Evolutionary conservation across 37 sponge, comb jelly and placozoan species (phyloP), one percentile per base, ranked within the genome.

Genomic region (Petrosia ficiformis): DNA sequence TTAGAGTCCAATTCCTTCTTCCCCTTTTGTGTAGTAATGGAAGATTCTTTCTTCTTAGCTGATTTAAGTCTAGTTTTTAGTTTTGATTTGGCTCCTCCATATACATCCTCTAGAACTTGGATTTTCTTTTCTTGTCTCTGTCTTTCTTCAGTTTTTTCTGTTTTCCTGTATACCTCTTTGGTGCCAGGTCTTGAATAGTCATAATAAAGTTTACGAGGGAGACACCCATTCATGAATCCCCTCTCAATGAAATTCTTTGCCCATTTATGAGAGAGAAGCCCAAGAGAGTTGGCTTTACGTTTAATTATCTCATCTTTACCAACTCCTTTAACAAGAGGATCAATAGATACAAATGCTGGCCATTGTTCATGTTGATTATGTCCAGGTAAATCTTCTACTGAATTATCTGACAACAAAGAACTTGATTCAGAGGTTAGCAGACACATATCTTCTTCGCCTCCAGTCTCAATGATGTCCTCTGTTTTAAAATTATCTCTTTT

Each of bases 201-300:
- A n/a, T 61, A n/a, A 29, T 61, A 61, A 26, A 61, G 14, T 8
- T 61, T 11, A n/a, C 28, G 63, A 26, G 63, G 26, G 11, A 61
- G 14, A n/a, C 28, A 6, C 28, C 63, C 63, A 61, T 11, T 61
- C 14, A 61, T 8, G 28, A 61, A 61, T 29, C 63, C 63, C n/a
- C 63, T 61, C 63, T 61, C 63, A 8, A 61, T 11, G 63, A 61
- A 61, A 29, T n/a, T 22, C n/a, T 82, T 65, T 3, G 76, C 44
- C 83, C 83, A 82, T 58, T 82, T 72, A 4, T 63, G 59, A 29
- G 83, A 82, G 24, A 68, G 6, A 1, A 82, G 76, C 3, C 83
- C 83, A 29, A 82, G 63, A 16, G 76, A 52, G 4, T 82, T 68
- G 14, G 83, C 83, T 35, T 65, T 82, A 4, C 64, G 56, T 24